These are phyloP conservation scores for Limnothrissa miodon DNA, from an alignment of 2,113 vertebrate species.

Conservation along the genomic window DNA sequence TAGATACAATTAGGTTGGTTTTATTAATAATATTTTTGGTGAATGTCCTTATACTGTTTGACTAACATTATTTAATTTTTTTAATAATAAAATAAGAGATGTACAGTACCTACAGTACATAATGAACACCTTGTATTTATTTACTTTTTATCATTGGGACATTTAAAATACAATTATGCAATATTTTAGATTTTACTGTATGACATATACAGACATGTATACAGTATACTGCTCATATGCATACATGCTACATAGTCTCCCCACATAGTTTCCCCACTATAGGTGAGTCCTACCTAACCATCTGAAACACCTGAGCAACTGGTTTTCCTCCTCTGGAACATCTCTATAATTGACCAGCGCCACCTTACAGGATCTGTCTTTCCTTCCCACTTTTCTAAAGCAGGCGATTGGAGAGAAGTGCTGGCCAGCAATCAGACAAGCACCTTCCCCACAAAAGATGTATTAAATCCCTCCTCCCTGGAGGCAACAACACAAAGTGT, in stretches of 20 bases:
- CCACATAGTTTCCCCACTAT: background rate
- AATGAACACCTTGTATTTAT: background rate
- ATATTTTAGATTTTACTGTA: too few species aligned
- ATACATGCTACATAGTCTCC: too few species aligned
- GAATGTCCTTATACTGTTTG: background rate
- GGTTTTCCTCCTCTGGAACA: constrained; percentile 21
- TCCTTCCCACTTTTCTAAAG: constrained; percentile 19
- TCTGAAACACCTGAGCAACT: background rate
- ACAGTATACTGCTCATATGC: too few species aligned
- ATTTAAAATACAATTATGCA: too few species aligned
- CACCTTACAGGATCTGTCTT: constrained; percentile 28
- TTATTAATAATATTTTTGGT: background rate
- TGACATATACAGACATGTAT: too few species aligned
- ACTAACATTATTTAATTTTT: too few species aligned
- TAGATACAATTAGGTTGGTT: background rate
- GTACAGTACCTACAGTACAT: too few species aligned
- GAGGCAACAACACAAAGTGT: constrained; percentile 34
- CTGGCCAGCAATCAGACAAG: constrained; percentile 45
- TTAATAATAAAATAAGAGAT: too few species aligned
- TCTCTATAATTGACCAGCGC: constrained; percentile 29
- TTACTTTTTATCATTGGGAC: background rate
- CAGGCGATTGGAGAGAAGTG: constrained; percentile 34
- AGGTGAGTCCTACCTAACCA: background rate
- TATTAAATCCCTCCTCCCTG: constrained; percentile 45
- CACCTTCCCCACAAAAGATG: constrained; percentile 43